Conservation (phyloP, 2,888 invertebrate genomes). For the Cerastis leucographa region DNA sequence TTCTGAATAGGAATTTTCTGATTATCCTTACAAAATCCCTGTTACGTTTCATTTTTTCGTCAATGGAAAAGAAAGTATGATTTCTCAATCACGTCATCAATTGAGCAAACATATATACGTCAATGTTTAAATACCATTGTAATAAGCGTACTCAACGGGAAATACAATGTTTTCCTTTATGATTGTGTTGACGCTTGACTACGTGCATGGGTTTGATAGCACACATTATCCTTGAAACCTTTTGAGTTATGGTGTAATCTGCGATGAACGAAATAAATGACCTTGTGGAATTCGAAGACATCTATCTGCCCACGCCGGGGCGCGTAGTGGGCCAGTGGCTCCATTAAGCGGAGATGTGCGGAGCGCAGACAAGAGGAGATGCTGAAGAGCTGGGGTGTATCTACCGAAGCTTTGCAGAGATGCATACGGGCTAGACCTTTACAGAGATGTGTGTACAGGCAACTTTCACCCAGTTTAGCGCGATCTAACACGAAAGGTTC, state of each 20-base stretch:
- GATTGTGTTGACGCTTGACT: slow-evolving; percentile 6
- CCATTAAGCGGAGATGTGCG: background rate
- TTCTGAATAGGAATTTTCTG: background rate
- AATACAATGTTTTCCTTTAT: slow-evolving; percentile 24
- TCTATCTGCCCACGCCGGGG: background rate
- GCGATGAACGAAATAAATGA: background rate
- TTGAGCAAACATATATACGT: background rate
- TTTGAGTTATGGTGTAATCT: slow-evolving; percentile 14
- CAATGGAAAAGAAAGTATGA: slow-evolving; percentile 1
- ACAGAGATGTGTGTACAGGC: background rate
- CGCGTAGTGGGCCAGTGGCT: background rate
- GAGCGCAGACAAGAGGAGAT: background rate
- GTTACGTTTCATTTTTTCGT: background rate
- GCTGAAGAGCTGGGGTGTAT: background rate
- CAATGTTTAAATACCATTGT: slow-evolving; percentile 7
- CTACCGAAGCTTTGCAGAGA: background rate
- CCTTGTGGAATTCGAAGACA: background rate
- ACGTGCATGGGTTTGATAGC: slow-evolving; percentile 29
- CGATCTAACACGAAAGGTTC: background rate
- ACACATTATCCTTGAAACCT: slow-evolving; percentile 28
- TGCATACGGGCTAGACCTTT: background rate
- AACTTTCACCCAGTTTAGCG: background rate
- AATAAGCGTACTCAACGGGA: slow-evolving; percentile 23
- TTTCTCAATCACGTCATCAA: slow-evolving; percentile 9
- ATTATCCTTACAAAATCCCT: slow-evolving; percentile 31